These are phyloP conservation scores for Zophobas morio DNA, from an alignment of 1,140 invertebrate species.

Conservation along the genomic window DNA sequence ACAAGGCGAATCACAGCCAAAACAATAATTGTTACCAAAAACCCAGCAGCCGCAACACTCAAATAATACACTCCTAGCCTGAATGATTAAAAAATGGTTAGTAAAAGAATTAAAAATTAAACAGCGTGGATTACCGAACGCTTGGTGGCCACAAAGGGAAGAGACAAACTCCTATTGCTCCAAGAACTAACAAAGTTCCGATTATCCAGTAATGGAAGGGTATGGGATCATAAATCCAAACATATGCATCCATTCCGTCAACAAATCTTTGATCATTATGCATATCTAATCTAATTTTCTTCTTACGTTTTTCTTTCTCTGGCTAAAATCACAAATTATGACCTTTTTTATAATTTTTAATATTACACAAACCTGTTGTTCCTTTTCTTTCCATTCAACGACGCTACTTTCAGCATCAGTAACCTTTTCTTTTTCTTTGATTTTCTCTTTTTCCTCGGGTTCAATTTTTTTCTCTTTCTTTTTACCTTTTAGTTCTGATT, in stretches of 20 bases:
- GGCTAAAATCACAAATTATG: slow-evolving; percentile 54
- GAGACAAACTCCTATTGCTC: slow-evolving; percentile 95
- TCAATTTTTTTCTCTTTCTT: slow-evolving; percentile 77
- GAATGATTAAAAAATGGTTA: slow-evolving; percentile 10
- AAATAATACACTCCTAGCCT: slow-evolving; percentile 97
- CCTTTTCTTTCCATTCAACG: slow-evolving; percentile 62
- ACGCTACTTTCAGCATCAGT: slow-evolving; percentile 66
- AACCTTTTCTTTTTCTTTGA: slow-evolving; percentile 62
- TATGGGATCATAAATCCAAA: slow-evolving; percentile 99
- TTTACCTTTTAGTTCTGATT: slow-evolving; percentile 81
- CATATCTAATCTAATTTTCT: slow-evolving; percentile 92
- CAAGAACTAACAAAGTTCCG: slow-evolving; percentile 91
- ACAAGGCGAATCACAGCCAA: slow-evolving; percentile 91
- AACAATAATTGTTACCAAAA: slow-evolving; percentile 93
- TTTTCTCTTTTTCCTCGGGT: slow-evolving; percentile 62
- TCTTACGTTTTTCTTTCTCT: slow-evolving; percentile 76
- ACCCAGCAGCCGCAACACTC: slow-evolving; percentile 93
- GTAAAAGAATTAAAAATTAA: not conserved
- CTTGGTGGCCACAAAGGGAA: slow-evolving; percentile 98
- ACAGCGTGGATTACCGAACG: slow-evolving; percentile 75
- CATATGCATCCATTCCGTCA: slow-evolving; percentile 95
- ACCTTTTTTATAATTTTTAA: no score
- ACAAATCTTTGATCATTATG: slow-evolving; percentile 95
- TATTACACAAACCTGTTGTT: slow-evolving; percentile 48
- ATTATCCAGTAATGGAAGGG: slow-evolving; percentile 97